phyloP scores from a whole-genome alignment of 1,140 invertebrate species.

The Phortica variegata region DNA sequence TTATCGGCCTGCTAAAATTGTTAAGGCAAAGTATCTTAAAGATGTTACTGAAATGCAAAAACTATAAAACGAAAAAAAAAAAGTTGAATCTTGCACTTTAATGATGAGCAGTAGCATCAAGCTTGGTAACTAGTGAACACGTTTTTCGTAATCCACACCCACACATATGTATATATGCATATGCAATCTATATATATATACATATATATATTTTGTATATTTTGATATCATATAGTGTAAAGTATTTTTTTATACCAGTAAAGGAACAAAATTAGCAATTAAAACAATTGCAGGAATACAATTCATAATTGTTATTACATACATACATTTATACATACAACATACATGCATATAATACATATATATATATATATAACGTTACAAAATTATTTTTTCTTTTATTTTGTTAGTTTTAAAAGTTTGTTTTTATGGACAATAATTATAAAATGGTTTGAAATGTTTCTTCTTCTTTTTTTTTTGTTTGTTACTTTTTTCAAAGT shows the following conservation, averaged over 20 bases:
- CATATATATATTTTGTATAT: constrained; percentile 4
- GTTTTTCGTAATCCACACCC: not conserved
- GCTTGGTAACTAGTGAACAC: too few relatives aligned
- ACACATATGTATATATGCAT: constrained; percentile 33
- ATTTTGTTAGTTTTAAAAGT: too few relatives aligned
- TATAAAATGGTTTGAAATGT: too few relatives aligned
- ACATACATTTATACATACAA: constrained; percentile 17
- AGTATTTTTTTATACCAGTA: constrained; percentile 17
- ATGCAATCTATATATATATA: constrained; percentile 10
- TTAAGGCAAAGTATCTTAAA: constrained; percentile 39
- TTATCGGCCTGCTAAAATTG: constrained; percentile 30
- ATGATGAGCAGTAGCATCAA: not conserved
- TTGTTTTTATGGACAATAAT: too few relatives aligned
- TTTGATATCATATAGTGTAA: constrained; percentile 8
- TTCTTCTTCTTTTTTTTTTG: too few relatives aligned
- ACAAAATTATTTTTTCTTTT: too few relatives aligned
- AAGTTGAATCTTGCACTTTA: not conserved
- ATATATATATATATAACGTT: too few relatives aligned
- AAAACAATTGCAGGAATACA: not conserved
- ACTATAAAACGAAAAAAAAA: constrained; percentile 18
- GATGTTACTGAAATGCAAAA: constrained; percentile 52
- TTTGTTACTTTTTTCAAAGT: too few relatives aligned
- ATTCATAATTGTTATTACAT: constrained; percentile 15
- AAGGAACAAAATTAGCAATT: not conserved
- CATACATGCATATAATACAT: too few relatives aligned